phyloP scores from a whole-genome alignment of 2,888 invertebrate species.

The Dynastes maya region DNA sequence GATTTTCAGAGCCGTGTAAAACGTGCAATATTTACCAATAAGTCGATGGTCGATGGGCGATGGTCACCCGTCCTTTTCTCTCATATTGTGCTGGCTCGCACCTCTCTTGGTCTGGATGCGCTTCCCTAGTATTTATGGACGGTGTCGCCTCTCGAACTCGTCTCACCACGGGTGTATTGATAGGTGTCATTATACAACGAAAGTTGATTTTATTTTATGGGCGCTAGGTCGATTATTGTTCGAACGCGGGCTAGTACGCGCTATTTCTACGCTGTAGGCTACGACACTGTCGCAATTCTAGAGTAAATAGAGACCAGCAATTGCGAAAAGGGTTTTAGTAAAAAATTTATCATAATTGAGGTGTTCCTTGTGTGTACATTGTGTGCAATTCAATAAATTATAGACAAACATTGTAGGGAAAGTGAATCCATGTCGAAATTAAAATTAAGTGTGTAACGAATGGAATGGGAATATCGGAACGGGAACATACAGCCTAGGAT shows the following conservation, averaged over 20 bases:
- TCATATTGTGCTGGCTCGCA: not conserved
- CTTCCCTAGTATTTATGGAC: not conserved
- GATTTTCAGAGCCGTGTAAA: slow-evolving; percentile 46
- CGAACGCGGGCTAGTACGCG: not conserved
- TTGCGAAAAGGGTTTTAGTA: too few relatives aligned
- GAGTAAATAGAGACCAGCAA: too few relatives aligned
- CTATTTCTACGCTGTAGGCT: not conserved
- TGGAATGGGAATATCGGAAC: too few relatives aligned
- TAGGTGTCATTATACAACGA: slow-evolving; percentile 38
- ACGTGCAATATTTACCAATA: slow-evolving; percentile 49
- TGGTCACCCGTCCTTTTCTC: not conserved
- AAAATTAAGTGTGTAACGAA: too few relatives aligned
- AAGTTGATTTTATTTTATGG: slow-evolving; percentile 13
- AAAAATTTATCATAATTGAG: too few relatives aligned
- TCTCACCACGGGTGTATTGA: slow-evolving; percentile 12
- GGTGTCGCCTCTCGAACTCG: not conserved
- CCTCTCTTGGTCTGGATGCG: not conserved
- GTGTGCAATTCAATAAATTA: too few relatives aligned
- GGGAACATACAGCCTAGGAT: too few relatives aligned
- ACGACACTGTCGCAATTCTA: too few relatives aligned
- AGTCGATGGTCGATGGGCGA: slow-evolving; percentile 24
- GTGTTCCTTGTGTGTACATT: too few relatives aligned
- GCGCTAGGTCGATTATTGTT: slow-evolving; percentile 5
- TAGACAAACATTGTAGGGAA: too few relatives aligned
- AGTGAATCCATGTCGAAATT: too few relatives aligned